Evolutionary conservation across 2,888 invertebrate species (phyloP), one percentile per base, ranked within the genome.

Genomic region (Plagiodera versicolora): DNA sequence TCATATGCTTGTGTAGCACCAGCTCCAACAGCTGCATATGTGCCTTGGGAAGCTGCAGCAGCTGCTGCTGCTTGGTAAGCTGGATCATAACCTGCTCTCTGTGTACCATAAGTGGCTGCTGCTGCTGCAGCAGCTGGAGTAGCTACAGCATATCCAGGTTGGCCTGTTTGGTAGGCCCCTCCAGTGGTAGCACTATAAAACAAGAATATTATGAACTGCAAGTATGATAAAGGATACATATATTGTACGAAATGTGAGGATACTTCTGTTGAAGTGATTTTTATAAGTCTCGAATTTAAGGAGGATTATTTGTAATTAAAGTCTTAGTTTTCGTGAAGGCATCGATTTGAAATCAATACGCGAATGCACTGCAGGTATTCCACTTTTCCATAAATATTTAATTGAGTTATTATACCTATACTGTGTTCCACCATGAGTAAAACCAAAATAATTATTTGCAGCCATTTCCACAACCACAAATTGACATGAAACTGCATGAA

Each of bases 381-480:
- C 10, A 20, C n/a, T 11, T 39, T 9, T 52, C n/a, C 8, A 11
- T 6, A 9, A 35, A 63, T 64, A 24, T 48, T 50, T 60, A 6
- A 6, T 3, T 24, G 24, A 28, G 2, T 16, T 18, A 32, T 24
- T 24, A 16, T 84, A 92, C 91, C 91, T 91, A 81, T 94, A 94
- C 85, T 94, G 94, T 77, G 94, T 93, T 81, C 94, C 93, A 78
- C 93, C 92, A 81, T 94, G 94, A 77, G 93, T 92, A 87, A 95
- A 95, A 79, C 94, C 94, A 82, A 94, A 94, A 86, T 94, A 95
- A 86, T 94, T 95, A 85, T 94, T 32, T 2, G 32, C 32, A 32
- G 32, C 32, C 32, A 32, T 32, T 32, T 32, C 11, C 9, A 32
- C 3, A 32, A 32, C 32, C 2, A 2, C 9, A 28, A 32, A 24